Evolutionary conservation across 2,888 invertebrate species (phyloP), one percentile per base, ranked within the genome.

Genomic region (Eucera pruinosa): DNA sequence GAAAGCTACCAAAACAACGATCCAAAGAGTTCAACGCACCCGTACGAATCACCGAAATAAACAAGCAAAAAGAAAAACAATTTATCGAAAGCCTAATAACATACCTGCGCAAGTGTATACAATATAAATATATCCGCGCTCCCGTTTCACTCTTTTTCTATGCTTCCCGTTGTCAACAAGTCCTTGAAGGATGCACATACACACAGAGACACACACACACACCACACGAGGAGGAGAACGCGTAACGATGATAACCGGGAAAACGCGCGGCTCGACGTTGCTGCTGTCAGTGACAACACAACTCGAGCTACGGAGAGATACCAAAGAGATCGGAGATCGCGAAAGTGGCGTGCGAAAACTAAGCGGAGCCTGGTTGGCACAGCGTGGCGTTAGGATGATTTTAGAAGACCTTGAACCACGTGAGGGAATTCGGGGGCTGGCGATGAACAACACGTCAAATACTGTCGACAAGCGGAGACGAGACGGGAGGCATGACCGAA

Each of bases 371-470:
- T n/a, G 11, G 57, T 69, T 81, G 78, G 78, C 73, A n/a, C n/a
- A 82, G 66, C 71, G 74, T 74, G 73, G 60, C 68, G 73, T 62
- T 45, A n/a, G 75, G 72, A 74, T 80, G 82, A 68, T 85, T 86
- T 84, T 84, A 82, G 85, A 84, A 74, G 84, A 71, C 84, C 83
- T 81, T 85, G 86, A 85, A 81, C 80, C 77, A 79, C 76, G 78
- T 55, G 80, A 76, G 78, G 61, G 79, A 82, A 84, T 72, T 75
- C 62, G 78, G 47, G 78, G 47, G 78, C 60, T 57, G 30, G 66
- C 50, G 57, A 65, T n/a, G 65, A 60, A 77, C 71, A 57, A 50
- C 27, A 57, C 60, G 81, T 77, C 57, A 72, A 73, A 58, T 72
- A 65, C 57, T 43, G 72, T 72, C 48, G 81, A 66, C 66, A 52